These are phyloP conservation scores for Camptogramma bilineatum DNA, from an alignment of 2,888 invertebrate genomes.

Conservation along the genomic window DNA sequence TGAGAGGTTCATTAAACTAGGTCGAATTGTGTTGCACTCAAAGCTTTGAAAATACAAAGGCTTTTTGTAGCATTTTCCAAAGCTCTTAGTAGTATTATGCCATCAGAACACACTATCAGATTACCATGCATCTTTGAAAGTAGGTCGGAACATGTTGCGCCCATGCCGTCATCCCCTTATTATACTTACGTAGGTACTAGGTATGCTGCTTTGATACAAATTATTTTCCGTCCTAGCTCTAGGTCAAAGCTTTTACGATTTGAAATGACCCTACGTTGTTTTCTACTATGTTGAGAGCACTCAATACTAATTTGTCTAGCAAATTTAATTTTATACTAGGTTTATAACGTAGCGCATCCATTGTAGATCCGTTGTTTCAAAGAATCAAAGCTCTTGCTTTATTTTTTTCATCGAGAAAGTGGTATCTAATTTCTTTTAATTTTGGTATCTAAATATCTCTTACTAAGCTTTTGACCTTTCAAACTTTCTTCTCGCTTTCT, in stretches of 20 bases:
- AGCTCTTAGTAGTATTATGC: slow-evolving; percentile 13
- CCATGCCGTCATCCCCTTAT: neutral
- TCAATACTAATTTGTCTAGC: neutral
- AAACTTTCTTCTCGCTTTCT: no score
- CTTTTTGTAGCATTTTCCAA: slow-evolving; percentile 1
- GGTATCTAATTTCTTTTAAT: no score
- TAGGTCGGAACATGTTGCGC: slow-evolving; percentile 21
- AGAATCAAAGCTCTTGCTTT: no score
- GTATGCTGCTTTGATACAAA: neutral
- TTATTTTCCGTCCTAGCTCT: no score
- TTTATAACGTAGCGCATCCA: no score
- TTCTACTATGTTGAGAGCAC: neutral
- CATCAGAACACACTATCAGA: slow-evolving; percentile 15
- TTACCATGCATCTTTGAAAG: slow-evolving; percentile 25
- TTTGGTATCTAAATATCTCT: no score
- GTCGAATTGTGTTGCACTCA: neutral
- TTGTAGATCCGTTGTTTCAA: neutral
- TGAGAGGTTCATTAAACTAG: neutral
- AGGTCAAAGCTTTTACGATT: neutral
- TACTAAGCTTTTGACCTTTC: no score
- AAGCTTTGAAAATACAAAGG: neutral
- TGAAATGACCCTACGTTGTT: neutral
- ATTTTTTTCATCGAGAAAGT: no score
- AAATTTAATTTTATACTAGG: neutral
- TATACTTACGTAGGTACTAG: neutral